Evolutionary conservation across 1,140 invertebrate species (phyloP), one percentile per base, ranked within the genome.

Genomic region (Lasioglossum albipes): DNA sequence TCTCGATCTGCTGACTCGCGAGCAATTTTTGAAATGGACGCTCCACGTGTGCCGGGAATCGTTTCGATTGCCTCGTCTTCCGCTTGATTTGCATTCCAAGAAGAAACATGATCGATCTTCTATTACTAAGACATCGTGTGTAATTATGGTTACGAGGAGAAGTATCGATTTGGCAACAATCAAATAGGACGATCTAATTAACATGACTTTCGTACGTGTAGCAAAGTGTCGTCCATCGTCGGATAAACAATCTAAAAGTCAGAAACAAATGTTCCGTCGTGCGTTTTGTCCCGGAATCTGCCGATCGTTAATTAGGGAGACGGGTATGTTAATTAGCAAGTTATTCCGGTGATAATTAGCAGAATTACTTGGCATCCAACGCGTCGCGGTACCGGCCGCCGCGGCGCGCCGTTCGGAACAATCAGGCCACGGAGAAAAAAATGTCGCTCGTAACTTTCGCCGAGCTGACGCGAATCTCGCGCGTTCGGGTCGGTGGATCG

Each of bases 331-430:
- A 77, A 77, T 77, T 71, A 62, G 67, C 67, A 22, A 77, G 67
- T 69, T 52, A 67, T 77, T 62, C 67, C 75, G 9, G 9, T 49
- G 75, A 62, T 77, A 77, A 77, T 77, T 77, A 77, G 75, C 12
- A 70, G 36, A 77, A 77, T 77, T 77, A 59, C 64, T 77, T 70
- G 13, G 18, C 52, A 49, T 16, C 18, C n/a, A 5, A 18, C 10
- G 16, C 41, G 64, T n/a, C 2, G 52, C 42, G 66, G 16, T 49
- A 45, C 74, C 45, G 62, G 73, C 3, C 42, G 16, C 4, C 13
- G 57, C 42, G 16, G 2, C 13, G 57, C 27, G 27, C 27, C 27
- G 27, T 71, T 62, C 41, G 12, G 16, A 77, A 77, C 75, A 77
- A 62, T 77, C 75, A 12, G 67, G 16, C 54, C 6, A 18, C 22